Evolutionary conservation across 1,140 invertebrate species (phyloP).

Genomic region (Diachasmimorpha longicaudata): DNA sequence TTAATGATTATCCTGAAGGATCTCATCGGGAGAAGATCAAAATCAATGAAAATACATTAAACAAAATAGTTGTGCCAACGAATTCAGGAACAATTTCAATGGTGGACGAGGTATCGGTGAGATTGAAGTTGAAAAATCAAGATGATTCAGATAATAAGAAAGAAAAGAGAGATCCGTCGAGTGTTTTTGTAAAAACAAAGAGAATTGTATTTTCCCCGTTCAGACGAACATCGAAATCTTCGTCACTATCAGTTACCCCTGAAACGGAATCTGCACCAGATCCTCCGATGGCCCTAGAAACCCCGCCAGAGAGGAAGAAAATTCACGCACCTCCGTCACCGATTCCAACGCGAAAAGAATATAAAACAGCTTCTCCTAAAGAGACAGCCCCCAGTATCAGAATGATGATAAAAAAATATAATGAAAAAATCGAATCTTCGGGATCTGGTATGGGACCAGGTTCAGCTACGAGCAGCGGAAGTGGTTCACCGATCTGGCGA

Average conservation of each 20-base stretch:
- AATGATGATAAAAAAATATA: conserved; percentile 73
- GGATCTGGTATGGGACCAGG: background rate
- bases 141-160: conserved; percentile 33
- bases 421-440: conserved; percentile 63
- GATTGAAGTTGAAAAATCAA: conserved; percentile 7
- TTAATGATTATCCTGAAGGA: conserved; percentile 12
- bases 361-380: conserved; percentile 57
- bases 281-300: background rate
- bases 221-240: conserved; percentile 42
- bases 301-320: background rate
- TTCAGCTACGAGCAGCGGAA: conserved; percentile 61
- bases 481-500: conserved; percentile 67
- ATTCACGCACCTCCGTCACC: conserved; percentile 63
- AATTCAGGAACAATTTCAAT: conserved; percentile 16
- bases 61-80: conserved; percentile 49
- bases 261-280: background rate
- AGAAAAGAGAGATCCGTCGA: conserved; percentile 35
- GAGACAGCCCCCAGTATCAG: conserved; percentile 71
- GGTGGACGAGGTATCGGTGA: background rate
- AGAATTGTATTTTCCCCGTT: conserved; percentile 78
- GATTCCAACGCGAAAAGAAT: conserved; percentile 62
- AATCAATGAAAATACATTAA: conserved; percentile 46
- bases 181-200: conserved; percentile 77
- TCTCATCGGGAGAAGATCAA: conserved; percentile 38
- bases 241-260: background rate